phyloP scores from a whole-genome alignment of 92 coral and sea anemone genomes.

The Porites divaricata region DNA sequence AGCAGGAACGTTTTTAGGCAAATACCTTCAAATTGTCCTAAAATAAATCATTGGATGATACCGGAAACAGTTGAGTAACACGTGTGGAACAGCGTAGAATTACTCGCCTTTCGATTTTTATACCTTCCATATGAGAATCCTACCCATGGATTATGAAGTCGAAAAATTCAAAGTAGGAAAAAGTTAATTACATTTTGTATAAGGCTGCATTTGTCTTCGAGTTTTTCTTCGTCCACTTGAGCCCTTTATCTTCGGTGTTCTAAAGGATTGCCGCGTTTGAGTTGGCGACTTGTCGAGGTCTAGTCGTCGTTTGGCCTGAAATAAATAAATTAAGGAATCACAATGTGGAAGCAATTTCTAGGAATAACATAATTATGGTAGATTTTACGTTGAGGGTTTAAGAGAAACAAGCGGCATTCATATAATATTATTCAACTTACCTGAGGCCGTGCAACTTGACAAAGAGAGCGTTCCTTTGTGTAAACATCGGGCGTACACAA shows the following conservation, averaged over 20 bases:
- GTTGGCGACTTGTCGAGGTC: slow-evolving; percentile 87
- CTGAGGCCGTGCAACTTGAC: slow-evolving; percentile 58
- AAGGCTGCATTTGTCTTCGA: slow-evolving; percentile 71
- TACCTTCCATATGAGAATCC: too few species aligned
- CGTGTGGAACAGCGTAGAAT: too few species aligned
- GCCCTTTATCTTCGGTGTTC: slow-evolving; percentile 76
- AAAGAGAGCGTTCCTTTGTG: slow-evolving; percentile 57
- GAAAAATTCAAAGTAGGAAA: neutral
- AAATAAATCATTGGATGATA: too few species aligned
- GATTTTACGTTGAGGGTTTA: neutral
- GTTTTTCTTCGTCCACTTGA: slow-evolving; percentile 52
- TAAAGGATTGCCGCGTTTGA: slow-evolving; percentile 52
- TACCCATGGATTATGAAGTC: neutral
- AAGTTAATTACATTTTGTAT: slow-evolving; percentile 67
- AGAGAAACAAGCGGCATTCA: neutral
- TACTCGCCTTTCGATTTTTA: too few species aligned
- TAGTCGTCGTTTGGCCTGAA: slow-evolving; percentile 91
- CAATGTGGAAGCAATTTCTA: neutral
- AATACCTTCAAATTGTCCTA: too few species aligned
- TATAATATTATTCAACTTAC: slow-evolving; percentile 29
- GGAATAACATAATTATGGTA: neutral
- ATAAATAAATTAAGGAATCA: neutral
- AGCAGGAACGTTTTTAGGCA: too few species aligned
- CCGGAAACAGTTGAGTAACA: neutral
- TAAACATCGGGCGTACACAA: slow-evolving; percentile 48